Conservation (phyloP, 1,140 invertebrate genomes). For the Drosophila sturtevanti region DNA sequence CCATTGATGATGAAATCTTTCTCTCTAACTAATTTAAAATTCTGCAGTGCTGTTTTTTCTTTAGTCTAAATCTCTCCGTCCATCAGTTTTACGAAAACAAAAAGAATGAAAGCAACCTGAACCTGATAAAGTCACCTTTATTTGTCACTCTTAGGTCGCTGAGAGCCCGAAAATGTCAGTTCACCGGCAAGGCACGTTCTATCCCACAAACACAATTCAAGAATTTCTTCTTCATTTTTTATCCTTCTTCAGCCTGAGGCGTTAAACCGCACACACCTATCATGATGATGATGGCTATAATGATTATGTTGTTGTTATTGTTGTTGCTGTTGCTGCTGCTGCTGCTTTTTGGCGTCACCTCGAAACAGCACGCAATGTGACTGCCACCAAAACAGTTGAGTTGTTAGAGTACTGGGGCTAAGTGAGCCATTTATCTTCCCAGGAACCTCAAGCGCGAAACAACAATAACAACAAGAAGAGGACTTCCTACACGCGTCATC, state of each 20-base stretch:
- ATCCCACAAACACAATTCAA: constrained; percentile 31
- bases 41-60: neutral
- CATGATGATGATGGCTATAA: constrained; percentile 41
- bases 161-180: constrained; percentile 16
- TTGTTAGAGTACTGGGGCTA: constrained; percentile 37
- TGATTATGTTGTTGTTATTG: constrained; percentile 21
- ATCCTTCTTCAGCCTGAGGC: constrained; percentile 46
- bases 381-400: neutral
- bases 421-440: constrained; percentile 82
- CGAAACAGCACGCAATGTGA: constrained; percentile 15
- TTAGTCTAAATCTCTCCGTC: constrained; percentile 45
- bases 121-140: constrained; percentile 75
- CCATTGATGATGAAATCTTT: constrained; percentile 7
- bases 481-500: constrained; percentile 77
- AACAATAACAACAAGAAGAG: constrained; percentile 49
- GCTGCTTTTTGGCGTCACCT: constrained; percentile 44
- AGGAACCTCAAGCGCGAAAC: constrained; percentile 79
- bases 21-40: neutral
- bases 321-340: constrained; percentile 26
- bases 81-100: constrained; percentile 42
- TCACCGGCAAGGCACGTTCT: constrained; percentile 62
- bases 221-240: neutral
- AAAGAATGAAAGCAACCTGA: neutral
- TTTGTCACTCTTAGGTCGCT: constrained; percentile 72
- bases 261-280: constrained; percentile 80